Evolutionary conservation across 2,888 invertebrate species (phyloP).

Genomic region (Melipona beecheii): DNA sequence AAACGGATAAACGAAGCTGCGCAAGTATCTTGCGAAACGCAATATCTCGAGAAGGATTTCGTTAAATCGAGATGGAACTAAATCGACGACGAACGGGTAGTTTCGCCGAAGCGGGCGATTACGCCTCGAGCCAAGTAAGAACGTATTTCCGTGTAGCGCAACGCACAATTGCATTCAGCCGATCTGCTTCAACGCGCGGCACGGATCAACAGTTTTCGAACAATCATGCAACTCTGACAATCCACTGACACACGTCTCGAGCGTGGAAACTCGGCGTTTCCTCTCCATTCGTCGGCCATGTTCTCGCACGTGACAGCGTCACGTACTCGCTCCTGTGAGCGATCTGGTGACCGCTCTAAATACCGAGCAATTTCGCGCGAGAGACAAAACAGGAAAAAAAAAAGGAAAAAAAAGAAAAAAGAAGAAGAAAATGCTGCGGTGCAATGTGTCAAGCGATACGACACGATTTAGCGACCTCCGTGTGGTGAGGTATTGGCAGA

Average conservation of each 20-base stretch:
- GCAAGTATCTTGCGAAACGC: too few relatives aligned
- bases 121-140: neutral
- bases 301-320: conserved; percentile 35
- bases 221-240: neutral
- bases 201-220: neutral
- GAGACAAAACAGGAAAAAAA: neutral
- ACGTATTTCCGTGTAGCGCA: neutral
- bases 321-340: conserved; percentile 35
- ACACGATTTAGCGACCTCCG: too few relatives aligned
- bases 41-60: neutral
- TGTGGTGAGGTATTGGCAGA: too few relatives aligned
- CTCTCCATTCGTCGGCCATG: conserved; percentile 17
- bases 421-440: neutral
- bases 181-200: neutral
- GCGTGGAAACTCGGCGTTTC: conserved; percentile 5
- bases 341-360: conserved; percentile 42
- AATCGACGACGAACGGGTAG: neutral
- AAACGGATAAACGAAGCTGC: too few relatives aligned
- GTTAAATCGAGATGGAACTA: neutral
- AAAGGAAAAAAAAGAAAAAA: neutral
- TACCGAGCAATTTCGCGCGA: conserved; percentile 38
- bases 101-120: neutral
- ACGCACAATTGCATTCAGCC: neutral
- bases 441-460: too few relatives aligned
- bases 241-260: neutral